Conservation (phyloP, 2,888 invertebrate species). For the Machimus rusticus region DNA sequence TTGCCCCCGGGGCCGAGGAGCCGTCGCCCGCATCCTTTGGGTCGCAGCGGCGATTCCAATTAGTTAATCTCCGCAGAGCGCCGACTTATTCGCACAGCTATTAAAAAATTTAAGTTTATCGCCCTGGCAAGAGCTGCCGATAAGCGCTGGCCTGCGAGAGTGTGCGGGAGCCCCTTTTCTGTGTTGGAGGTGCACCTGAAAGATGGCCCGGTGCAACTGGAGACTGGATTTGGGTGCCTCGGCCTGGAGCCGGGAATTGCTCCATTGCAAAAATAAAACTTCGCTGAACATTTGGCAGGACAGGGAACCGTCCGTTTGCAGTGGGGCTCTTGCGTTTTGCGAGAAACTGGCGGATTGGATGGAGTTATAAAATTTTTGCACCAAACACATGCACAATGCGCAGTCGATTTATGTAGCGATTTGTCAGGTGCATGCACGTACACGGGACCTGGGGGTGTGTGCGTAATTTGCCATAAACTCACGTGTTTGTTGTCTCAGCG, state of each 20-base stretch:
- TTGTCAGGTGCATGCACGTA: conserved; percentile 30
- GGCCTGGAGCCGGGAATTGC: neutral
- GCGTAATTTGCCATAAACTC: conserved; percentile 43
- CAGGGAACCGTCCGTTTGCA: neutral
- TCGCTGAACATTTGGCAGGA: neutral
- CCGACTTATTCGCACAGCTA: neutral
- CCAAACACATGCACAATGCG: neutral
- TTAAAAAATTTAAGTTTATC: neutral
- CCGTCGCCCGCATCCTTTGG: neutral
- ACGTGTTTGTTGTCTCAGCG: conserved; percentile 44
- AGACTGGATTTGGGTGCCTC: neutral
- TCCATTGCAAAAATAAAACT: neutral
- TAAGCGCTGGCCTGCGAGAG: neutral
- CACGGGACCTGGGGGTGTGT: neutral
- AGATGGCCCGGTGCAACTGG: neutral
- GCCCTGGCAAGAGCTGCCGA: neutral
- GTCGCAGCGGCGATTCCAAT: neutral
- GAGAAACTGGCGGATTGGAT: neutral
- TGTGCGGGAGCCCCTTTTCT: neutral
- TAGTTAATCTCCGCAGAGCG: neutral
- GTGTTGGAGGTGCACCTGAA: neutral
- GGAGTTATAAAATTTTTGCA: neutral
- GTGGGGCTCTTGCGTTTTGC: neutral
- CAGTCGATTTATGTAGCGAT: neutral
- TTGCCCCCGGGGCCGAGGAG: neutral